Evolutionary conservation across 2,797 vertebrate genomes (phyloP).

Genomic region (Poliocrania exsul): DNA sequence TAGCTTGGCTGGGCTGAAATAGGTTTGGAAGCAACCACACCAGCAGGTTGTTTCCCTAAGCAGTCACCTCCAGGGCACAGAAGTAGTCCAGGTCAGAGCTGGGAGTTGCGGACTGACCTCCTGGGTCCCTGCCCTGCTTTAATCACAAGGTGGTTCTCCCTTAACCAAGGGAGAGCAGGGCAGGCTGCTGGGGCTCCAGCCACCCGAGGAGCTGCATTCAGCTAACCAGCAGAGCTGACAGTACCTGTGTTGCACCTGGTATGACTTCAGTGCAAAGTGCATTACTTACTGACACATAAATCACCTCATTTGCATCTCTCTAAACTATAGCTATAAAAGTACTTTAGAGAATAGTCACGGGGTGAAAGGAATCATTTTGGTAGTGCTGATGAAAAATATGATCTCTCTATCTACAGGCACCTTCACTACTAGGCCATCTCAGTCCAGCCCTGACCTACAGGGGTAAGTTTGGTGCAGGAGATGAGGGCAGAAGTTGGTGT

Average conservation of each 20-base stretch:
- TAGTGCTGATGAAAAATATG: not conserved
- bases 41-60: not conserved
- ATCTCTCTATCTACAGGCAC: not conserved
- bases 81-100: not conserved
- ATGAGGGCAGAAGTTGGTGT: not conserved
- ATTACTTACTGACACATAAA: not conserved
- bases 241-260: not conserved
- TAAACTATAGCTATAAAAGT: not conserved
- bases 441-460: not conserved
- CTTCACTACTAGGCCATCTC: not conserved
- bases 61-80: not conserved
- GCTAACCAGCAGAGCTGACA: not conserved
- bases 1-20: not conserved
- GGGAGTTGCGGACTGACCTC: not conserved
- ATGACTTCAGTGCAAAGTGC: not conserved
- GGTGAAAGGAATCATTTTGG: not conserved
- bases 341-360: not conserved
- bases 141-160: not conserved
- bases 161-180: not conserved
- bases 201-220: not conserved
- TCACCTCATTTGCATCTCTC: not conserved
- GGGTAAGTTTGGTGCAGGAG: not conserved
- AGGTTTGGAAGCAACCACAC: not conserved
- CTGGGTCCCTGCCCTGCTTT: not conserved
- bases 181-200: not conserved